Evolutionary conservation across 37 sponge, comb jelly and placozoan species (phyloP).

Genomic region (Theonella swinhoei): DNA sequence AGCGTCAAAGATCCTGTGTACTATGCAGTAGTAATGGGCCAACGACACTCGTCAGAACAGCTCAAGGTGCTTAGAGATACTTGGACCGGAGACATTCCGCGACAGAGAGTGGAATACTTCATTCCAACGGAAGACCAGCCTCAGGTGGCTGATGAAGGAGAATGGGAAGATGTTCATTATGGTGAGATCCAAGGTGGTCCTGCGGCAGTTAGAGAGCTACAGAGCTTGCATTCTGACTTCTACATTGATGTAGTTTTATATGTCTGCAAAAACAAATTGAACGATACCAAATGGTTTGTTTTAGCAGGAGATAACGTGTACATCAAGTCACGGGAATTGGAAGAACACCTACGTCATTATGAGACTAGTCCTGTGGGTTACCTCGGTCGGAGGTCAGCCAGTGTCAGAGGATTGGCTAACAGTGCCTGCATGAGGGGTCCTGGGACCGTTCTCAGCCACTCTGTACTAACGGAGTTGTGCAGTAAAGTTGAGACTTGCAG

Average conservation of each 20-base stretch:
- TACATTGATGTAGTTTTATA: conserved; percentile 4
- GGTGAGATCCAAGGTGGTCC: not conserved
- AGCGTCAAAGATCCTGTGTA: conserved; percentile 11
- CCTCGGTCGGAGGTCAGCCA: conserved; percentile 9
- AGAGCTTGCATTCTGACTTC: not conserved
- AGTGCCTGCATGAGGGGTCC: conserved; percentile 31
- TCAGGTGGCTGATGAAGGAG: not conserved
- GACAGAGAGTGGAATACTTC: not conserved
- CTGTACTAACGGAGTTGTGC: conserved; percentile 8
- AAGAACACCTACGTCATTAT: conserved; percentile 3
- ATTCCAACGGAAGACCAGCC: not conserved
- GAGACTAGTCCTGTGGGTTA: conserved; percentile 14
- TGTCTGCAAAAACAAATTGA: conserved; percentile 23
- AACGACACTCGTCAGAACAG: conserved; percentile 1
- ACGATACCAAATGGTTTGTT: conserved; percentile 41
- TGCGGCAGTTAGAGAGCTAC: not conserved
- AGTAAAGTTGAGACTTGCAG: conserved; percentile 12
- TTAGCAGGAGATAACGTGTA: conserved; percentile 19
- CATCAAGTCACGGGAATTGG: conserved; percentile 29
- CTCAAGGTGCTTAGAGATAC: conserved; percentile 8
- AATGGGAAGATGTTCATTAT: not conserved
- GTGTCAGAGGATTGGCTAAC: not conserved
- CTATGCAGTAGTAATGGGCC: conserved; percentile 24
- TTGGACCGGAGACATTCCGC: conserved; percentile 28
- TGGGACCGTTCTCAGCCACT: conserved; percentile 44